Base-by-base conservation (phyloP, 2,888 invertebrate species). In the Hyposoter dolosus region DNA sequence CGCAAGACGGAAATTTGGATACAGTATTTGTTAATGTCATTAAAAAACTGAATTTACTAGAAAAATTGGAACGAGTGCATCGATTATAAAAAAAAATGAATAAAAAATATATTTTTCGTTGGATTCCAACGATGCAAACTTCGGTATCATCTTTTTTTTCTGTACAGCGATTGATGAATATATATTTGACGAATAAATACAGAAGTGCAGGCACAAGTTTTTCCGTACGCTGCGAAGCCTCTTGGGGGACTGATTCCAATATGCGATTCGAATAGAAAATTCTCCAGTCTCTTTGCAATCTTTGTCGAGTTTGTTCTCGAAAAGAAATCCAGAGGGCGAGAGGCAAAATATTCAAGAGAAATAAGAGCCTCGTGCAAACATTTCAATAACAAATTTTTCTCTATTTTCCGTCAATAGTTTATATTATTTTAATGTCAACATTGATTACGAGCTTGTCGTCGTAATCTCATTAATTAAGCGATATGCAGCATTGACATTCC, bases 201-300 rank as follows among this genome's bases (percentile, higher is more conserved):
- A 40, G n/a, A 66, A n/a, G 40, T 10, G 19, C 19, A 15, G 53
- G 1, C 53, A 7, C 19, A 53, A 1, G 5, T 35, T 35, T 35
- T 35, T 35, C 35, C 35, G 35, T 35, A 35, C 35, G 35, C 35
- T 35, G 35, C 28, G 28, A 10, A 23, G 10, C 12, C 12, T 56
- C 12, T 56, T 19, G 12, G 12, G 0, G 56, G 56, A 6, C 7
- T 66, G 45, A 72, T 81, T 45, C 56, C 65, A 47, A 81, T 81
- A 43, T 43, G 17, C 65, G 56, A 66, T 79, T 45, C 19, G 6
- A 71, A 76, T 80, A n/a, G 43, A 47, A 71, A 71, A 15, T 23
- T 77, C 66, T 65, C 77, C 72, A 77, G 56, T 65, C 35, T 77
- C 63, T 77, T 81, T 75, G 71, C 15, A 15, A 28, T 9, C 56